Evolutionary conservation across 2,888 invertebrate species (phyloP).

Genomic region (Antheraea assamensis): DNA sequence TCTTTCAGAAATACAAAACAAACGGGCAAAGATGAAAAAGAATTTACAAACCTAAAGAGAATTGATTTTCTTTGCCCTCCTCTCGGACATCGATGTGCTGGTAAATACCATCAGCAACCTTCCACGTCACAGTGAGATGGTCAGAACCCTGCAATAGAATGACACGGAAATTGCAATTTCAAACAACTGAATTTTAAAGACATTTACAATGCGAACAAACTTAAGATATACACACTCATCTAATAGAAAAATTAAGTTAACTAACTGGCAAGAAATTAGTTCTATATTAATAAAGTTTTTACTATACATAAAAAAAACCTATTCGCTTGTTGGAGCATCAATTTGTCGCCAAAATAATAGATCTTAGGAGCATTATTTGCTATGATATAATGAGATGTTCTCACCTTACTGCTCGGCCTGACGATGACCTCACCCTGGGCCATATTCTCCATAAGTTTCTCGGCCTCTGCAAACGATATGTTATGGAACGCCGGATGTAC

Average conservation of each 20-base stretch:
- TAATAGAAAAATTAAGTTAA: too few species aligned
- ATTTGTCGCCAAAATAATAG: background rate
- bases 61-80: slow-evolving; percentile 97
- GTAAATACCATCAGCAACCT: slow-evolving; percentile 95
- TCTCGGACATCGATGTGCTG: slow-evolving; percentile 98
- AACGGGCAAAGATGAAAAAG: background rate
- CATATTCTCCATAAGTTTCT: slow-evolving; percentile 94
- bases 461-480: slow-evolving; percentile 95
- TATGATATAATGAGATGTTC: background rate
- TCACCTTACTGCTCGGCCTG: slow-evolving; percentile 96
- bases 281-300: background rate
- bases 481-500: slow-evolving; percentile 99
- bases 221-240: too few species aligned
- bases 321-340: background rate
- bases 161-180: background rate
- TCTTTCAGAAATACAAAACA: background rate
- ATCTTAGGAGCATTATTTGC: background rate
- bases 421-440: slow-evolving; percentile 98
- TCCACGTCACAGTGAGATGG: slow-evolving; percentile 99
- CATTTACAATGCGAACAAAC: background rate
- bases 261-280: too few species aligned
- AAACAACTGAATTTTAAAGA: background rate
- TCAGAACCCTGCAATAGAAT: slow-evolving; percentile 86
- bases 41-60: slow-evolving; percentile 88
- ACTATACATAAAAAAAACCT: background rate